These are phyloP conservation scores for Barnardius zonarius DNA, from an alignment of 2,113 vertebrate genomes.

Conservation along the genomic window DNA sequence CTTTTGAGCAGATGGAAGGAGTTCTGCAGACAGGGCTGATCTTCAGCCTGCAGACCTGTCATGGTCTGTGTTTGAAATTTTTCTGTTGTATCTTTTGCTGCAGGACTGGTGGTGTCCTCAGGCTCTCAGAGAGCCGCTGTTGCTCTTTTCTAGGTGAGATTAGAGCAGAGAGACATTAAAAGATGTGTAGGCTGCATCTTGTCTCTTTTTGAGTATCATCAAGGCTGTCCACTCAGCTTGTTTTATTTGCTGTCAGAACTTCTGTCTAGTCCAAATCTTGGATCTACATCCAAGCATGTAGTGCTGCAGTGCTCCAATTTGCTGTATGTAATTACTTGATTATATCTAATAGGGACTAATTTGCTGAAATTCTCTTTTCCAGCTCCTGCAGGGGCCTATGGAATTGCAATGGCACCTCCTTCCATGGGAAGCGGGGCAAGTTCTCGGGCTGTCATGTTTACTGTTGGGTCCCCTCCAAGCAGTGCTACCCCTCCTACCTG, in stretches of 20 bases:
- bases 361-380: neutral
- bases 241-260: neutral
- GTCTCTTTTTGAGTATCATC: neutral
- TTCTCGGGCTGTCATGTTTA: slow-evolving; percentile 90
- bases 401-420: slow-evolving; percentile 60
- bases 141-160: neutral
- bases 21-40: neutral
- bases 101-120: neutral
- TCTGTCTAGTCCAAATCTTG: neutral
- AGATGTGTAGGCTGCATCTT: neutral
- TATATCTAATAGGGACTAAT: neutral
- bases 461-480: slow-evolving; percentile 93
- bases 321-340: neutral
- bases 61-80: neutral
- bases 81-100: neutral
- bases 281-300: neutral
- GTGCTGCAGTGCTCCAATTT: neutral
- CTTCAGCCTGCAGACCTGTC: neutral
- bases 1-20: neutral
- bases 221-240: neutral
- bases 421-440: slow-evolving; percentile 68
- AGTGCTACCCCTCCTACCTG: slow-evolving; percentile 87
- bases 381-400: slow-evolving; percentile 85
- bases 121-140: neutral
- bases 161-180: neutral